Evolutionary conservation across 2,888 invertebrate species (phyloP).

Genomic region (Tipula confusa): DNA sequence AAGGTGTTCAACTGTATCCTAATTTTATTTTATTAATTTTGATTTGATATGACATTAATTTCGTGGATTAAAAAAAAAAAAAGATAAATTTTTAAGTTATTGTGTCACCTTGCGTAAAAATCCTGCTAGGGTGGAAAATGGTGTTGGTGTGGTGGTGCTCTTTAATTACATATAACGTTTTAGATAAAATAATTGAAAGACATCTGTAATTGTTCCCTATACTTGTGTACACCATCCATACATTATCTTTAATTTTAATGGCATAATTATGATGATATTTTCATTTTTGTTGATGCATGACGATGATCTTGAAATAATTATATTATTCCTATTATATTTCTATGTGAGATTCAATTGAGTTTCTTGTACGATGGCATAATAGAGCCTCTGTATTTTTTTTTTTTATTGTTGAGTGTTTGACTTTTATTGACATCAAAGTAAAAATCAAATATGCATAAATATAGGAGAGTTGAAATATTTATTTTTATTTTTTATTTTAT

Average conservation of each 20-base stretch:
- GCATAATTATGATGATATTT: neutral
- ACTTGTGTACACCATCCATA: neutral
- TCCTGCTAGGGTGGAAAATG: too few relatives aligned
- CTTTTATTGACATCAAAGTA: constrained; percentile 38
- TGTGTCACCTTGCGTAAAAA: neutral
- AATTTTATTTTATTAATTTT: neutral
- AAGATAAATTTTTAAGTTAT: neutral
- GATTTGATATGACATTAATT: neutral
- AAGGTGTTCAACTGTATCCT: neutral
- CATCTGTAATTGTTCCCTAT: neutral
- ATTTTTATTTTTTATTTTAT: neutral
- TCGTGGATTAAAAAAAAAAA: neutral
- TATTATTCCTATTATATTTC: neutral
- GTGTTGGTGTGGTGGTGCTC: neutral
- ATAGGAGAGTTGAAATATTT: neutral
- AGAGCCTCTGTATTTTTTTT: neutral
- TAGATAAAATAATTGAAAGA: neutral
- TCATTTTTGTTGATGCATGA: neutral
- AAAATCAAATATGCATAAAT: constrained; percentile 37
- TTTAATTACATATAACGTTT: neutral
- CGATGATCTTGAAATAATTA: neutral
- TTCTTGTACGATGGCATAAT: neutral
- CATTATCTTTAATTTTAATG: neutral
- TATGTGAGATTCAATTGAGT: neutral
- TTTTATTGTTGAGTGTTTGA: constrained; percentile 33